These are phyloP conservation scores for Copidosoma aretas DNA, from an alignment of 2,888 invertebrate genomes.

Conservation along the genomic window DNA sequence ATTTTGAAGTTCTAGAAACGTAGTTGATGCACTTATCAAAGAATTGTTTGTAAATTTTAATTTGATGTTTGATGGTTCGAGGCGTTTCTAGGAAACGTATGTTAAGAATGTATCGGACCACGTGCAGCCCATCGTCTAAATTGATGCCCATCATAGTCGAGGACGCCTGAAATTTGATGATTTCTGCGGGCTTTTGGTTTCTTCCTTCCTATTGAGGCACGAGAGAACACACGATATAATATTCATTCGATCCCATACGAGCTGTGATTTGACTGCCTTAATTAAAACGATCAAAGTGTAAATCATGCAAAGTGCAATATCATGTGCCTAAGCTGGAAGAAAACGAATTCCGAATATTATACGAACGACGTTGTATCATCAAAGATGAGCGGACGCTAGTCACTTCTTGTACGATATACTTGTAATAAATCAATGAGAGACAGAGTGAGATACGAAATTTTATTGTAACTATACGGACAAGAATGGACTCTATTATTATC, in stretches of 20 bases:
- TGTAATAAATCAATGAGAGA: constrained; percentile 35
- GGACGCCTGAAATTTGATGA: too few relatives aligned
- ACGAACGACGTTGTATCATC: constrained; percentile 31
- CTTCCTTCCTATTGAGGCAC: background rate
- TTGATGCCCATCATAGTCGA: too few relatives aligned
- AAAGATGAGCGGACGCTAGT: constrained; percentile 46
- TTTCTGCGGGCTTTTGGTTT: too few relatives aligned
- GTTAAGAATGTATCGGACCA: too few relatives aligned
- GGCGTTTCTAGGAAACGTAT: too few relatives aligned
- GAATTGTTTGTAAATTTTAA: too few relatives aligned
- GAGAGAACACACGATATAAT: background rate
- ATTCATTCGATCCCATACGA: constrained; percentile 12
- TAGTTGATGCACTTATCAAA: too few relatives aligned
- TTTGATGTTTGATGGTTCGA: too few relatives aligned
- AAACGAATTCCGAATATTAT: constrained; percentile 7
- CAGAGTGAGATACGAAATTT: constrained; percentile 6
- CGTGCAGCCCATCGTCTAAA: too few relatives aligned
- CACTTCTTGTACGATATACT: constrained; percentile 45
- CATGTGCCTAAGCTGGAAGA: constrained; percentile 27
- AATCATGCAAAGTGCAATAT: constrained; percentile 21
- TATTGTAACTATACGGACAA: constrained; percentile 1
- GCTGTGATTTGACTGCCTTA: constrained; percentile 22
- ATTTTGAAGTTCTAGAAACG: too few relatives aligned
- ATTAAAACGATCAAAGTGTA: constrained; percentile 25
- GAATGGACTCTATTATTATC: too few relatives aligned